Conservation (phyloP, 2,797 vertebrate species). For the Centroberyx gerrardi region DNA sequence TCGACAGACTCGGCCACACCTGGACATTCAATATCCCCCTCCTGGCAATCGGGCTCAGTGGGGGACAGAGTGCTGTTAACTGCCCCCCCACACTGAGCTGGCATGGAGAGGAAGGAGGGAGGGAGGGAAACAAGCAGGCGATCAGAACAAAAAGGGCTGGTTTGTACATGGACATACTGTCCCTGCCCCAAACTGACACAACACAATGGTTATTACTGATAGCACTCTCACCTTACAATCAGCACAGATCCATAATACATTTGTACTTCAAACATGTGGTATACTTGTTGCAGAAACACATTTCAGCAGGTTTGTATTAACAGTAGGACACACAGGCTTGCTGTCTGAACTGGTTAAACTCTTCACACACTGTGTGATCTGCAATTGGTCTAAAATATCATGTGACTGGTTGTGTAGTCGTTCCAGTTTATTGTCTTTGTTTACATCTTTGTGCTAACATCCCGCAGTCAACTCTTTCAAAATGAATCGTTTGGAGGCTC, state of each 20-base stretch:
- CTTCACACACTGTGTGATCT: not conserved
- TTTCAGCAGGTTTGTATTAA: too few species aligned
- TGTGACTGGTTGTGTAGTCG: too few species aligned
- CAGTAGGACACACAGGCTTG: too few species aligned
- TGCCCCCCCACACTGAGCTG: conserved; percentile 79
- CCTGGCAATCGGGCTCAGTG: conserved; percentile 76
- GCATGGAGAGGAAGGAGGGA: conserved; percentile 56
- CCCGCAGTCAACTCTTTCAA: too few species aligned
- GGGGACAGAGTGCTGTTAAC: conserved; percentile 68
- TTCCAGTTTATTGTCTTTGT: too few species aligned
- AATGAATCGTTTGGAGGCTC: not conserved
- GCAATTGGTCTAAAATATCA: too few species aligned
- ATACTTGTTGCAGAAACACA: too few species aligned
- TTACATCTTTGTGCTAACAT: too few species aligned
- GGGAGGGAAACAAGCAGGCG: conserved; percentile 47
- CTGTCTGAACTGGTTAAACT: not conserved
- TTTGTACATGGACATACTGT: conserved; percentile 13
- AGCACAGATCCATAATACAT: too few species aligned
- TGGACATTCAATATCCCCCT: conserved; percentile 84
- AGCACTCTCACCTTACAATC: not conserved
- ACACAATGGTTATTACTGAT: not conserved
- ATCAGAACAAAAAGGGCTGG: conserved; percentile 36
- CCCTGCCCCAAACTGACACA: not conserved
- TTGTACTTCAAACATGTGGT: too few species aligned
- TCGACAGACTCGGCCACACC: conserved; percentile 76